These are phyloP conservation scores for Caenorhabditis zanzibari DNA, from an alignment of 2,888 invertebrate species.

Conservation along the genomic window DNA sequence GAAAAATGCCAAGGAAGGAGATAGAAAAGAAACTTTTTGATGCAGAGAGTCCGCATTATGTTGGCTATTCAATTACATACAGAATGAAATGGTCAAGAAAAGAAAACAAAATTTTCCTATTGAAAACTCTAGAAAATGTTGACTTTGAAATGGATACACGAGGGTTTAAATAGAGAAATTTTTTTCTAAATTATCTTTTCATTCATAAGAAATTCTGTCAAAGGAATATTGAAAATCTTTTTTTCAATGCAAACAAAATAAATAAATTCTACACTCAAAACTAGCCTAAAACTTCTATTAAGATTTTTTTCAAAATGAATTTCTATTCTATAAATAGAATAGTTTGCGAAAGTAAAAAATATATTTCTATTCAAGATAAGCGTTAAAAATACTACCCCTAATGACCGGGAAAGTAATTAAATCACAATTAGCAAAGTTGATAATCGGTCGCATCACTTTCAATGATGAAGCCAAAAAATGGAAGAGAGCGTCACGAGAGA, in stretches of 20 bases:
- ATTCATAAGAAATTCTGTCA: too few species aligned
- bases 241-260: too few species aligned
- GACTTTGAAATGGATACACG: too few species aligned
- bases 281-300: too few species aligned
- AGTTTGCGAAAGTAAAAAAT: too few species aligned
- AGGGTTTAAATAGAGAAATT: too few species aligned
- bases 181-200: too few species aligned
- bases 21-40: constrained; percentile 33
- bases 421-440: constrained; percentile 41
- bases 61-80: constrained; percentile 50
- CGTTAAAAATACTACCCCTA: background rate
- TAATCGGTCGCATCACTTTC: constrained; percentile 37
- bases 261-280: too few species aligned
- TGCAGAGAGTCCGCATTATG: constrained; percentile 41
- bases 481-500: constrained; percentile 36
- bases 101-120: background rate
- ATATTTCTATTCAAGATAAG: too few species aligned
- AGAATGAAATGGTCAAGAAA: constrained; percentile 26
- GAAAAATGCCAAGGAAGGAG: constrained; percentile 19
- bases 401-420: constrained; percentile 28
- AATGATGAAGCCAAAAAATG: constrained; percentile 49
- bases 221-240: too few species aligned
- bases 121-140: background rate
- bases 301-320: too few species aligned
- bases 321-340: too few species aligned